Conservation (phyloP, 2,888 invertebrate genomes). For the Seira ritae region DNA sequence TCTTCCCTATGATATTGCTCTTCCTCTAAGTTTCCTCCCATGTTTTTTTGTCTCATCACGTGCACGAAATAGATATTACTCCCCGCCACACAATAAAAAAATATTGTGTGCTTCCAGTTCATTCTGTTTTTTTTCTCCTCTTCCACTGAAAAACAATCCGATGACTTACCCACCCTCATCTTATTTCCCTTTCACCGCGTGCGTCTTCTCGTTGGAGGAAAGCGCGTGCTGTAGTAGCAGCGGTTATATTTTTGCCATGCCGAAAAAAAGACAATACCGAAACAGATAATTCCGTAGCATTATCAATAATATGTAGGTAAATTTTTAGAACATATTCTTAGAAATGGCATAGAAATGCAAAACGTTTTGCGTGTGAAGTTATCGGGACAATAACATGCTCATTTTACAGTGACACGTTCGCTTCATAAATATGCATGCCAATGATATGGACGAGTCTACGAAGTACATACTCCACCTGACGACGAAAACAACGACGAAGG, state of each 20-base stretch:
- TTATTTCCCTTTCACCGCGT: no score
- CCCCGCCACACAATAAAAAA: conserved; percentile 4
- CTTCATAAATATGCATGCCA: conserved; percentile 10
- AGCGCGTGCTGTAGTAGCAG: no score
- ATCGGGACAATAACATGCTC: background rate
- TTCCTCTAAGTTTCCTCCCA: conserved; percentile 3
- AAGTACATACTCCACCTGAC: background rate
- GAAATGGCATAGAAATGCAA: no score
- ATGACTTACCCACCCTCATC: background rate
- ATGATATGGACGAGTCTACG: background rate
- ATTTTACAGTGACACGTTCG: conserved; percentile 4
- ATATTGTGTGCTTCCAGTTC: background rate
- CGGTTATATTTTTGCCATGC: no score
- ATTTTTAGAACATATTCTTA: no score
- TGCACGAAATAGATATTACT: conserved; percentile 7
- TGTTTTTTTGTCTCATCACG: background rate
- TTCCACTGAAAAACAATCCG: background rate
- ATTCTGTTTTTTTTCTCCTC: no score
- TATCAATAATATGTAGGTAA: no score
- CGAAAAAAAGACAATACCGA: no score
- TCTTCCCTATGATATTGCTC: background rate
- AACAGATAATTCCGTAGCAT: no score
- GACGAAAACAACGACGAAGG: background rate
- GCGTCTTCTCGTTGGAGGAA: no score
- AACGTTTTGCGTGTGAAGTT: background rate